These are phyloP conservation scores for Tubulanus polymorphus DNA, from an alignment of 2,888 invertebrate genomes.

Conservation along the genomic window DNA sequence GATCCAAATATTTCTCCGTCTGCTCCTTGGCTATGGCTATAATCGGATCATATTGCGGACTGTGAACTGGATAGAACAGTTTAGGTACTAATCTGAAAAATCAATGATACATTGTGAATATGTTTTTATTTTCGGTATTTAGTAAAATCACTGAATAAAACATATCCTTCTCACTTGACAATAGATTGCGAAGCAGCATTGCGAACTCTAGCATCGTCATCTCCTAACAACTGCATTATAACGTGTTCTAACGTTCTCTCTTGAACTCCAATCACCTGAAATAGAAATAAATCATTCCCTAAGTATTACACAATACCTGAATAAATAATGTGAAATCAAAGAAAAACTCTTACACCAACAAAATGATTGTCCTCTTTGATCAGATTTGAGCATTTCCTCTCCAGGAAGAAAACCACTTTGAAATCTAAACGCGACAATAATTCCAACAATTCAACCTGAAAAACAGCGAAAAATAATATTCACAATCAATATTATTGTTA, in stretches of 20 bases:
- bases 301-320: background rate
- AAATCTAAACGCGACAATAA: conserved; percentile 63
- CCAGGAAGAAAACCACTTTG: conserved; percentile 60
- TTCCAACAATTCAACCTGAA: conserved; percentile 65
- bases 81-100: conserved; percentile 48
- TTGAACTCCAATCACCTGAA: conserved; percentile 54
- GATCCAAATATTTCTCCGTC: conserved; percentile 40
- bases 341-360: conserved; percentile 32
- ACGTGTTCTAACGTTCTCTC: conserved; percentile 61
- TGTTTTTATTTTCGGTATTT: too few relatives aligned
- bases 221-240: conserved; percentile 65
- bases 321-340: background rate
- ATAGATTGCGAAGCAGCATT: conserved; percentile 68
- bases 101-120: too few relatives aligned
- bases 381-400: conserved; percentile 35
- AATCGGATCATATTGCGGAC: conserved; percentile 58
- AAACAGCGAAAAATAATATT: conserved; percentile 12
- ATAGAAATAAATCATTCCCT: conserved; percentile 11
- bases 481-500: too few relatives aligned
- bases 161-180: conserved; percentile 57
- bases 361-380: conserved; percentile 30
- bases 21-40: conserved; percentile 57
- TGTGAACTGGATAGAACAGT: conserved; percentile 52
- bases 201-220: conserved; percentile 75
- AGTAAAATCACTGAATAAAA: background rate